Evolutionary conservation across 2,113 vertebrate genomes (phyloP).

Genomic region (Rhynchomys soricoides): DNA sequence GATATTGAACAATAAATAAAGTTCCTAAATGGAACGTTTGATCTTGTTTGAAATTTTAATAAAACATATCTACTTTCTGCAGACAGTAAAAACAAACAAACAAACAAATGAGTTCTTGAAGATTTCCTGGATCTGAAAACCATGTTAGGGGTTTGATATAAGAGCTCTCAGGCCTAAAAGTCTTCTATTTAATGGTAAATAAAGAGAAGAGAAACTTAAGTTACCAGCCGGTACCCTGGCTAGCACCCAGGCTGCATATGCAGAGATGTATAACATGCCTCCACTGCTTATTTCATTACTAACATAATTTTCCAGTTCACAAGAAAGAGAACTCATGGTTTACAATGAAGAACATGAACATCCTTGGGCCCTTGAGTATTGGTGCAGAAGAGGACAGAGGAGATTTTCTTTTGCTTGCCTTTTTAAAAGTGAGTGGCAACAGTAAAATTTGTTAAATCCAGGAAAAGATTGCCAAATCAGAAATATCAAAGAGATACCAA

Average conservation of each 20-base stretch:
- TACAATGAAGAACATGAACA: not conserved
- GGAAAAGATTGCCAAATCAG: not conserved
- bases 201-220: not conserved
- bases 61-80: not conserved
- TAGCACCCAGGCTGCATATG: not conserved
- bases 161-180: not conserved
- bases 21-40: not conserved
- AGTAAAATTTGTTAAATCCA: not conserved
- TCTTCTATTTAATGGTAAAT: not conserved
- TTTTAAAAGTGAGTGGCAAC: not conserved
- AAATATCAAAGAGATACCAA: not conserved
- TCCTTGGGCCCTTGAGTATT: not conserved
- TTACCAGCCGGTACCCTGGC: not conserved
- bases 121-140: not conserved
- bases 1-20: not conserved
- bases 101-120: not conserved
- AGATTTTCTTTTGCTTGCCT: not conserved
- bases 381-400: no score
- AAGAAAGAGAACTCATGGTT: not conserved
- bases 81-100: not conserved
- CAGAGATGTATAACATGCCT: not conserved
- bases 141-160: not conserved
- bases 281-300: not conserved
- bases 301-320: not conserved
- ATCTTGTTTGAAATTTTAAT: slow-evolving; percentile 28